Evolutionary conservation across 2,797 vertebrate species (phyloP).

Genomic region (Anguilla obscura): DNA sequence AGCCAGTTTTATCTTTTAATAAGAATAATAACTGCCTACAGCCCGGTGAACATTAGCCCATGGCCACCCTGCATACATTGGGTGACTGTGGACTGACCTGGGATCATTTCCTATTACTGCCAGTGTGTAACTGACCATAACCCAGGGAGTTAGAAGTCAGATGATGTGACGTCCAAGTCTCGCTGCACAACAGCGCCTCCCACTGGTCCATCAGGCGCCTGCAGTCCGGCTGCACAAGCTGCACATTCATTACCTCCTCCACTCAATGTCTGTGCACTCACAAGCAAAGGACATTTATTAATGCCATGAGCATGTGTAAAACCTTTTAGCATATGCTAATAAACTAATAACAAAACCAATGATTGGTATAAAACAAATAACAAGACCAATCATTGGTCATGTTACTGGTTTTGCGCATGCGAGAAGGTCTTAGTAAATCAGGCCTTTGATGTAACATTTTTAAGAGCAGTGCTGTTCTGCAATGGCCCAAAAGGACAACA

Average conservation of each 20-base stretch:
- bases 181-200: no score
- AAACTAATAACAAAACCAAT: no score
- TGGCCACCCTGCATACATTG: neutral
- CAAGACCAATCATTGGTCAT: no score
- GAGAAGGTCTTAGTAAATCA: neutral
- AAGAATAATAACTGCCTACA: neutral
- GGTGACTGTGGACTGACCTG: neutral
- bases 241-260: no score
- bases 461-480: neutral
- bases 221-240: no score
- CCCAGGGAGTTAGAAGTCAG: neutral
- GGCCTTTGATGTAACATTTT: neutral
- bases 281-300: no score
- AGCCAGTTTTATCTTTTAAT: neutral
- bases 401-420: neutral
- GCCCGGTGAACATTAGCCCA: neutral
- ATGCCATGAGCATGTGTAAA: no score
- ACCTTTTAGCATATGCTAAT: no score
- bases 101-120: neutral
- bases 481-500: neutral
- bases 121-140: neutral
- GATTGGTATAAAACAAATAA: no score
- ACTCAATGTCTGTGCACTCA: no score
- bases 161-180: no score
- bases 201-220: no score